Evolutionary conservation across 23 tunicate species (phyloP), one percentile per base, ranked within the genome.

Genomic region (Halocynthia roretzi): DNA sequence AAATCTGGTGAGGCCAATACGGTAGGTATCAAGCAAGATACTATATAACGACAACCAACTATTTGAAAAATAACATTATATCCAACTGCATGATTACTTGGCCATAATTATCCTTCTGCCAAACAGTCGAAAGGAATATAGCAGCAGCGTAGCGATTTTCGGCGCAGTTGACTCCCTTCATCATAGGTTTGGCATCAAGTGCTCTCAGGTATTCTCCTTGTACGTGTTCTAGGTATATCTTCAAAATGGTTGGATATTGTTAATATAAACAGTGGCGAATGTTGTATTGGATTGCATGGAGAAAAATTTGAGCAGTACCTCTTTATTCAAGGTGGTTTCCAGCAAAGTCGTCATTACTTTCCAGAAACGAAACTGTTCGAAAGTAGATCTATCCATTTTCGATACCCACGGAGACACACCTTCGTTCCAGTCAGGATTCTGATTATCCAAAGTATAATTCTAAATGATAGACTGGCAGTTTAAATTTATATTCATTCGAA

Each of bases 81-180:
- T 18, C 4, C 12, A 68, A 18, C 44, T 21, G 22, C 10, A 65
- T 19, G 6, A 8, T 8, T 22, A 87, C 94, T 77, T 88, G 92
- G 62, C 92, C 98, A 75, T 92, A 92, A 54, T 71, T 86, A 52
- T 92, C 86, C 18, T 82, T 48, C 10, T 74, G 78, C 87, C 90
- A 92, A 62, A 62, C 49, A 7, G 77, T 56, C 31, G 73, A 48
- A 23, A 92, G 44, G 72, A 78, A 92, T 14, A 92, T 58, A n/a
- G 92, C 53, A 10, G 88, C 67, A 8, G 67, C 67, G 68, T 71
- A 86, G 10, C 68, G 58, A 73, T 79, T 54, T 53, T 74, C 21
- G 8, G 20, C 50, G 56, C 78, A 74, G 56, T 10, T 10, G 10
- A 6, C 19, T 40, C 10, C 17, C 19, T 11, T 15, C 70, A 54